phyloP scores from a whole-genome alignment of 2,797 vertebrate genomes.

The Sphaeramia orbicularis region DNA sequence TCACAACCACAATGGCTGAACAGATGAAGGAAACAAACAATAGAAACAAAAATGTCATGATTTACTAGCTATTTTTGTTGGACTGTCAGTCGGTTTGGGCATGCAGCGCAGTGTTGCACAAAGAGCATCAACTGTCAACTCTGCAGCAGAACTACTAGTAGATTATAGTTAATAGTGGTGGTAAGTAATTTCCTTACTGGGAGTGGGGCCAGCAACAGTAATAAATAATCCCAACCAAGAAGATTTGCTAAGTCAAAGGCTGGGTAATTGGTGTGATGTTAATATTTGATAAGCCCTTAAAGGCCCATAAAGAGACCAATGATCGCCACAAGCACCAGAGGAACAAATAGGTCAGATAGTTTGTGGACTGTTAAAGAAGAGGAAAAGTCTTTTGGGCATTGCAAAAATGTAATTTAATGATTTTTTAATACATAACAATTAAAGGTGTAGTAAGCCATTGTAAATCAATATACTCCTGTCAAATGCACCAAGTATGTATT shows the following conservation, averaged over 20 bases:
- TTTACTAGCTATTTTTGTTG: slow-evolving; percentile 22
- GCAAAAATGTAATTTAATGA: too few relatives aligned
- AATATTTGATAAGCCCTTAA: slow-evolving; percentile 64
- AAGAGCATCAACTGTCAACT: slow-evolving; percentile 14
- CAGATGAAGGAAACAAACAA: slow-evolving; percentile 13
- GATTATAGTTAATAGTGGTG: slow-evolving; percentile 31
- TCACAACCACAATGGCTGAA: slow-evolving; percentile 1
- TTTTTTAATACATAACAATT: too few relatives aligned
- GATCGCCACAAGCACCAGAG: slow-evolving; percentile 43
- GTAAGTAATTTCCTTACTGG: slow-evolving; percentile 37
- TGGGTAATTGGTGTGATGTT: slow-evolving; percentile 61
- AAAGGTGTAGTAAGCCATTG: too few relatives aligned
- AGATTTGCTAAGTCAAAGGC: slow-evolving; percentile 48
- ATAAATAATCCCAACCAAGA: slow-evolving; percentile 60
- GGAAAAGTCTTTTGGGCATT: background rate
- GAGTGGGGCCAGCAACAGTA: slow-evolving; percentile 23
- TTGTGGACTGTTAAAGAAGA: background rate
- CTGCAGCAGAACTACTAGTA: slow-evolving; percentile 11
- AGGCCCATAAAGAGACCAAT: slow-evolving; percentile 57
- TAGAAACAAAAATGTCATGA: slow-evolving; percentile 10
- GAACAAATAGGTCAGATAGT: slow-evolving; percentile 23
- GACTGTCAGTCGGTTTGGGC: slow-evolving; percentile 34
- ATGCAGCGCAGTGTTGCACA: slow-evolving; percentile 17
- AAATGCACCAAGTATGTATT: too few relatives aligned
- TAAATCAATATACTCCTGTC: too few relatives aligned